Evolutionary conservation across 2,888 invertebrate genomes (phyloP).

Genomic region (Pristionchus maxplancki): DNA sequence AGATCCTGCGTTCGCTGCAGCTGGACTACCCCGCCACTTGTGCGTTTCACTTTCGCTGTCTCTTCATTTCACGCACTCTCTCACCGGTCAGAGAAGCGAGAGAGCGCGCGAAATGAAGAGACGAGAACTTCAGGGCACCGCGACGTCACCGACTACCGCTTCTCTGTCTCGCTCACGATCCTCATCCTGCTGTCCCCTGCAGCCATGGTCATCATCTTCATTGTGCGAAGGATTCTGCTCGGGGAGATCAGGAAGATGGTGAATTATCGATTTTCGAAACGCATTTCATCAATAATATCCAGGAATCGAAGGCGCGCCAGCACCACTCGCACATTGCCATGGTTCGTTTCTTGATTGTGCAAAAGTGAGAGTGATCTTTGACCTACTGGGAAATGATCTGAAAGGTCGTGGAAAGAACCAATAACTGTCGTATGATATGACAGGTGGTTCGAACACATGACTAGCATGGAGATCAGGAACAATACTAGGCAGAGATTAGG

Average conservation of each 20-base stretch:
- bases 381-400: too few relatives aligned
- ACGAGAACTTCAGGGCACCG: neutral
- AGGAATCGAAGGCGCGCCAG: neutral
- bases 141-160: neutral
- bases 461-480: too few relatives aligned
- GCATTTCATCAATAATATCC: neutral
- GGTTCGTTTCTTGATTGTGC: neutral
- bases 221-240: neutral
- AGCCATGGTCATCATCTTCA: neutral
- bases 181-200: neutral
- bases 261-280: neutral
- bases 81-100: neutral
- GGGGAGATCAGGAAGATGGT: neutral
- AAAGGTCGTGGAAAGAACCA: neutral
- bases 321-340: conserved; percentile 3
- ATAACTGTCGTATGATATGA: neutral
- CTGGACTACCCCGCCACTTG: neutral
- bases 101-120: too few relatives aligned
- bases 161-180: neutral
- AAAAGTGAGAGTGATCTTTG: too few relatives aligned
- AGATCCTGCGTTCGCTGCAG: neutral
- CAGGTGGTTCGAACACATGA: too few relatives aligned
- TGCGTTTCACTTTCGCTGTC: neutral
- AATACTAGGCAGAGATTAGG: too few relatives aligned
- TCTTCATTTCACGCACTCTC: neutral